These are phyloP conservation scores for Helarctos malayanus DNA, from an alignment of 2,797 vertebrate species.

Conservation along the genomic window DNA sequence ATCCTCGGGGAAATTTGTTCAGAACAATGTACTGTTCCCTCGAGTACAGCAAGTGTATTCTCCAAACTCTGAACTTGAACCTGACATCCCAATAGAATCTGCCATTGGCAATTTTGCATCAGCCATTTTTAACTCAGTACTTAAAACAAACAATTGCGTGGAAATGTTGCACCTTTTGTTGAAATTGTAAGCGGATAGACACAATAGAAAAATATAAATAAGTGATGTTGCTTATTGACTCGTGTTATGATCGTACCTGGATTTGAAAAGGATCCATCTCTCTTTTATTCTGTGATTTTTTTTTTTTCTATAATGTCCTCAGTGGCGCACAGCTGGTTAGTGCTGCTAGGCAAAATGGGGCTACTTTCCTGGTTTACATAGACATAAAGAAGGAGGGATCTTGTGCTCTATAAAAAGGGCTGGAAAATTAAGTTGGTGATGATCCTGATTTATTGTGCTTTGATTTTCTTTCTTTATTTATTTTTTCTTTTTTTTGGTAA, in stretches of 20 bases:
- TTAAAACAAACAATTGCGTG: neutral
- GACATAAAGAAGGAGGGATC: neutral
- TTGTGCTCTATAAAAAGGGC: neutral
- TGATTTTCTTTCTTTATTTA: neutral
- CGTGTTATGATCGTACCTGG: neutral
- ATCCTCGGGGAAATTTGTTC: conserved; percentile 44
- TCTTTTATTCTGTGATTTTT: neutral
- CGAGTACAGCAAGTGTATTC: neutral
- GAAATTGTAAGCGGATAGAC: neutral
- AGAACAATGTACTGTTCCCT: neutral
- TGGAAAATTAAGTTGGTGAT: neutral
- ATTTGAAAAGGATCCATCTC: neutral
- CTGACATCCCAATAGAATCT: neutral
- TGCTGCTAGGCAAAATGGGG: neutral
- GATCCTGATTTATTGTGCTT: neutral
- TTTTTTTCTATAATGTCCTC: neutral
- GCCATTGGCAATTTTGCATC: conserved; percentile 41
- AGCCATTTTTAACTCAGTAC: conserved; percentile 41
- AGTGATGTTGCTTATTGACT: neutral
- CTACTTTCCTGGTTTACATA: neutral
- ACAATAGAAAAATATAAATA: neutral
- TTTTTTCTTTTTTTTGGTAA: neutral
- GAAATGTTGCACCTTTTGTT: neutral
- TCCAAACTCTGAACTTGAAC: conserved; percentile 45
- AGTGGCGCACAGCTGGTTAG: neutral